These are phyloP conservation scores for Myotis vivesi DNA, from an alignment of 2,797 vertebrate species.

Conservation along the genomic window DNA sequence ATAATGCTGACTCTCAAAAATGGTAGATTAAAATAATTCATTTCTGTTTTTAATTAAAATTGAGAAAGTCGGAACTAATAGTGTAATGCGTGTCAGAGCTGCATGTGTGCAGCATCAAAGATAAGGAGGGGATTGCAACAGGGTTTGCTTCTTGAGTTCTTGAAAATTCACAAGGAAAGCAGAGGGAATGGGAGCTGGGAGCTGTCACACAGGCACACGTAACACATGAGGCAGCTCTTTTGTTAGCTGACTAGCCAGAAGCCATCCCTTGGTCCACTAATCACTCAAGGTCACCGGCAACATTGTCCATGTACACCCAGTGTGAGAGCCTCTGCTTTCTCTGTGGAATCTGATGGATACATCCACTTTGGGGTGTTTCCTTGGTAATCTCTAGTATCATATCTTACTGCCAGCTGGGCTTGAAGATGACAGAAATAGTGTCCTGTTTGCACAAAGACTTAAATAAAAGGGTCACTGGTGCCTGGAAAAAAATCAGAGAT, in stretches of 20 bases:
- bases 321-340: not conserved
- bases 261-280: not conserved
- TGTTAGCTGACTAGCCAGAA: not conserved
- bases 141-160: constrained; percentile 57
- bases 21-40: constrained; percentile 78
- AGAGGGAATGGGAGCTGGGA: not conserved
- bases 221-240: not conserved
- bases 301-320: not conserved
- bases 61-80: constrained; percentile 71
- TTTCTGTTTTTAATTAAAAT: constrained; percentile 78
- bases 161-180: constrained; percentile 62
- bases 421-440: not conserved
- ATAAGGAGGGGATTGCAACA: constrained; percentile 67
- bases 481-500: not conserved
- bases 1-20: constrained; percentile 74
- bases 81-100: constrained; percentile 68
- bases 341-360: not conserved
- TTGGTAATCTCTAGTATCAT: not conserved
- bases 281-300: not conserved
- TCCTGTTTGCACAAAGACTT: not conserved
- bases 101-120: constrained; percentile 70
- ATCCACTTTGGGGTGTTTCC: not conserved
- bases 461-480: not conserved
- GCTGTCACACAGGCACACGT: not conserved
- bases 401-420: not conserved